A percentile compares a stretch with the other conserved stretches of the same genome.
These are phyloP conservation scores for Onychomys torridus DNA, from an alignment of 2,797 vertebrate species.

Conservation along the genomic window DNA sequence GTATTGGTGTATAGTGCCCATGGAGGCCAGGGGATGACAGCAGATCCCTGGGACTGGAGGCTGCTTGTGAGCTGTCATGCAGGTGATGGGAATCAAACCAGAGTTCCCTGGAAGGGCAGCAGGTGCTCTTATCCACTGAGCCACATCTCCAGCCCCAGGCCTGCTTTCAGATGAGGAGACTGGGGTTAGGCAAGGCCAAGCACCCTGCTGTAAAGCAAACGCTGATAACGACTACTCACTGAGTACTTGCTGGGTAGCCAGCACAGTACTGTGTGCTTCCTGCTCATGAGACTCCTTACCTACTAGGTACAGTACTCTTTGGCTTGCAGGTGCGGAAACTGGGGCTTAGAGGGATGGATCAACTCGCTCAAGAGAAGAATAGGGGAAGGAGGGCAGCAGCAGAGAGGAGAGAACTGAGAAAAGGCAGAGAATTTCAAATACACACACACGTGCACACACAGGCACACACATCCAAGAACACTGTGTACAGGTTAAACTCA, in stretches of 20 bases:
- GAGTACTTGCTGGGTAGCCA: background rate
- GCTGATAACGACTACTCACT: background rate
- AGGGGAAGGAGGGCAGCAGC: background rate
- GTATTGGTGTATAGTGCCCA: too few relatives aligned
- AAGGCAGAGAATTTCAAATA: background rate
- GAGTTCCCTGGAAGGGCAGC: background rate
- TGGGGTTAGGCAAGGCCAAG: background rate
- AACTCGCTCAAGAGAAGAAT: background rate
- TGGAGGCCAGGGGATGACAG: background rate
- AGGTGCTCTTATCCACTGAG: background rate
- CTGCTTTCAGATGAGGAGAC: background rate
- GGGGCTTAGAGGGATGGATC: background rate
- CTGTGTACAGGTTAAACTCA: conserved; percentile 73
- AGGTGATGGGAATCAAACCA: background rate
- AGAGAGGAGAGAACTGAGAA: background rate
- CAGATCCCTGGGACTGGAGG: background rate
- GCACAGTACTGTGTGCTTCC: background rate
- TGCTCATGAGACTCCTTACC: background rate
- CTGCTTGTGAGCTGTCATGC: background rate
- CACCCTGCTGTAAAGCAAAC: background rate
- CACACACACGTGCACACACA: background rate
- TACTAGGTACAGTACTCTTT: background rate
- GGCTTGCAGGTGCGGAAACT: background rate
- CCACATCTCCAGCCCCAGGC: background rate
- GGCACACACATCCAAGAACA: background rate